Percentiles rank a stretch among this genome's conserved stretches.
Conservation (phyloP, 2,113 vertebrate species). For the Camelus bactrianus region DNA sequence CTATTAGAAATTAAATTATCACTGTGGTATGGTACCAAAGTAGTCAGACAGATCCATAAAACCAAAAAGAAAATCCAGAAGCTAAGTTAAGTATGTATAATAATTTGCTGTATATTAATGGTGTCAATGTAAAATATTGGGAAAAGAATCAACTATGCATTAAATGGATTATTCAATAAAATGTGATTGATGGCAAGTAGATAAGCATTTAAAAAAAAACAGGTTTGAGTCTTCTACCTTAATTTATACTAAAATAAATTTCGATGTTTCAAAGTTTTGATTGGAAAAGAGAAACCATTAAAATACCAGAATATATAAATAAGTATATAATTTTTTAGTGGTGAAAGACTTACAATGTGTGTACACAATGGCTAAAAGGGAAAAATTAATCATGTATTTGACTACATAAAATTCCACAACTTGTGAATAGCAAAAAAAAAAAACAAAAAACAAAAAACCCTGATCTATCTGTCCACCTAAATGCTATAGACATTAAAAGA, state of each 20-base stretch:
- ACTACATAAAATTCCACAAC: slow-evolving; percentile 11
- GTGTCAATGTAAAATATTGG: slow-evolving; percentile 55
- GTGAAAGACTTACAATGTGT: neutral
- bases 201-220: neutral
- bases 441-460: neutral
- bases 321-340: neutral
- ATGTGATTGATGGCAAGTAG: neutral
- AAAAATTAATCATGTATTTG: slow-evolving; percentile 58
- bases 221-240: neutral
- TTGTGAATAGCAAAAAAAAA: slow-evolving; percentile 40
- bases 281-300: slow-evolving; percentile 28
- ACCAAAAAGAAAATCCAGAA: slow-evolving; percentile 68
- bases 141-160: slow-evolving; percentile 56
- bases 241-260: slow-evolving; percentile 43
- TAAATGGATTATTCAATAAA: slow-evolving; percentile 62
- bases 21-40: slow-evolving; percentile 63
- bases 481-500: slow-evolving; percentile 39
- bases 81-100: slow-evolving; percentile 39
- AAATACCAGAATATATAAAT: slow-evolving; percentile 22
- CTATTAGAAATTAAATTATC: slow-evolving; percentile 77
- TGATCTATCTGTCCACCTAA: neutral
- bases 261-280: slow-evolving; percentile 48
- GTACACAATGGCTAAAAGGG: neutral
- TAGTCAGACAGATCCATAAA: slow-evolving; percentile 67
- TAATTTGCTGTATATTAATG: slow-evolving; percentile 63